Base-by-base conservation (phyloP, 92 coral and sea anemone genomes). In the Siderastrea radians region DNA sequence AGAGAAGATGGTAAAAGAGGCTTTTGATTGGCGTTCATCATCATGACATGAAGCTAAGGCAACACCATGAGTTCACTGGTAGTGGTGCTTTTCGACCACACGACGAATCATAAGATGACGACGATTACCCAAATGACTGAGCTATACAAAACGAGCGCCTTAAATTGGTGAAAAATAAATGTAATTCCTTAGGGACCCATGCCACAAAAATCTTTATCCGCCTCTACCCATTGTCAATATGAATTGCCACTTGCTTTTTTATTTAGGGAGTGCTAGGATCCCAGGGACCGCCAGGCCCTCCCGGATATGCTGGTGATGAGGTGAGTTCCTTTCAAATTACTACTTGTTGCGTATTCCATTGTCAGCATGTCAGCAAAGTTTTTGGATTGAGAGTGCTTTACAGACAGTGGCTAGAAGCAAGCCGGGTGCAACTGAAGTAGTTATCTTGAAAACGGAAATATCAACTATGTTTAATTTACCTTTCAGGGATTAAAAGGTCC, bases 231-330 rank as follows among this genome's bases (percentile, higher is more conserved):
- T 66, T 38, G 5, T 66, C 47, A 7, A 17, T 44, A 43, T 45
- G 4, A 11, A 53, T 43, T 13, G 5, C 47, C 50, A 47, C 4
- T 17, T 48, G 12, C n/a, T 68, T 26, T 46, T 61, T 72, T 50
- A 3, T 19, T 51, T n/a, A 83, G 87, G 87, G 87, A 7, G 87
- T 49, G 1, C 44, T 4, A 53, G 87, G 87, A 61, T 3, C 49
- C 6, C 87, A 85, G 13, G 93, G 93, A 60, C 78, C 72, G 43
- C 75, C 93, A 51, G 87, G 87, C 80, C 62, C 62, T 44, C 72
- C 80, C 15, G 87, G 87, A 3, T 72, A 72, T 44, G 19, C 3
- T 54, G 93, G 93, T 46, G 46, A 38, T 49, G 84, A 77, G 88
- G 93, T 90, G 47, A 65, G 90, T 73, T 52, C 26, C 43, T 6